Base-by-base conservation (phyloP, 2,797 vertebrate genomes). In the Yasuhikotakia modesta region DNA sequence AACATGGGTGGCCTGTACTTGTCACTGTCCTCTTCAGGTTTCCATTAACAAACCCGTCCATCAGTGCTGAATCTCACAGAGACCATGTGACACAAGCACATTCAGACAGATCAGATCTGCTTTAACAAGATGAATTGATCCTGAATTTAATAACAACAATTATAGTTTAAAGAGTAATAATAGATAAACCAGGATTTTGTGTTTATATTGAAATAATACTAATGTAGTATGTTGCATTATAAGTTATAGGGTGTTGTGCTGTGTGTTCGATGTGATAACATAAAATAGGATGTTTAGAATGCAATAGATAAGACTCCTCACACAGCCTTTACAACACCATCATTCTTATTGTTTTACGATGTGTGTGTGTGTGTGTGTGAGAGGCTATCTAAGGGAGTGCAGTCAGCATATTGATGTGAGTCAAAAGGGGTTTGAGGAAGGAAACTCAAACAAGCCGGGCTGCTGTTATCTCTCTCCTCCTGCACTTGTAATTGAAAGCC, bases 1-100 rank as follows among this genome's bases (percentile, higher is more conserved):
- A 85, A 86, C 89, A 87, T 90, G 91, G 91, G 92, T 93, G 92
- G 92, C 92, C 92, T 86, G 71, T 35, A 66, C 85, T 89, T 92
- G 90, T 92, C 90, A 92, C 89, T 88, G 81, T 84, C 86, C 77
- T 86, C 88, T 90, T 63, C 83, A n/a, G n/a, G n/a, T n/a, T n/a
- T n/a, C 83, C 81, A 85, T 81, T 87, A 53, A 70, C 43, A 53
- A n/a, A 45, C 24, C 12, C 27, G 22, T 65, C 58, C 48, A 78
- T 71, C 48, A 71, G 58, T 16, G 17, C 68, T 45, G 2, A 64
- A 78, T 55, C 58, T 17, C 5, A 61, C 19, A 43, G 57, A 68
- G 4, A n/a, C n/a, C n/a, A n/a, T n/a, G n/a, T n/a, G 32, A 39
- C 14, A 19, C 24, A 32, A 4, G 4, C 14, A 64, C 27, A 24